phyloP scores from a whole-genome alignment of 2,888 invertebrate genomes.

The Apodemia duryi region DNA sequence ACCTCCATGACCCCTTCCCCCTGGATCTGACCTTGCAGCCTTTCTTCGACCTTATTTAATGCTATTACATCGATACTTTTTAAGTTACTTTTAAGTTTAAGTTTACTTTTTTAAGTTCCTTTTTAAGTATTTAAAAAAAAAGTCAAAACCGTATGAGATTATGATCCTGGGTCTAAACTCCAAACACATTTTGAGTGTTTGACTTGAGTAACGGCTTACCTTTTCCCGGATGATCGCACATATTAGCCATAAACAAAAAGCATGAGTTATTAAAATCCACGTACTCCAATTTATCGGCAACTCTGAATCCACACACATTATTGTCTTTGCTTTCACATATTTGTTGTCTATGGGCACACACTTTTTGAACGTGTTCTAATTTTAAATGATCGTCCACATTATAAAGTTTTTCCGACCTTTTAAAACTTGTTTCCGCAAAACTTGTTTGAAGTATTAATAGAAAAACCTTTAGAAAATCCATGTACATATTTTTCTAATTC shows the following conservation, averaged over 20 bases:
- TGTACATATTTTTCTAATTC: background rate
- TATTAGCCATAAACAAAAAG: conserved; percentile 50
- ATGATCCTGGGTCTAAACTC: too few relatives aligned
- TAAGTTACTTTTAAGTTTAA: too few relatives aligned
- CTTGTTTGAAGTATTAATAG: background rate
- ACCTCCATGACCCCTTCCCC: too few relatives aligned
- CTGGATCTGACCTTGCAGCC: too few relatives aligned
- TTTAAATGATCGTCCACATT: conserved; percentile 36
- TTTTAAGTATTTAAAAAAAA: too few relatives aligned
- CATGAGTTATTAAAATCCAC: conserved; percentile 50
- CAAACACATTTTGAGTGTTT: too few relatives aligned
- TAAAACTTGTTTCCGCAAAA: background rate
- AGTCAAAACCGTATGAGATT: too few relatives aligned
- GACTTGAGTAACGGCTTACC: conserved; percentile 38
- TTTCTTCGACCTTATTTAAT: too few relatives aligned
- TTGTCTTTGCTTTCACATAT: conserved; percentile 40
- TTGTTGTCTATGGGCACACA: conserved; percentile 36
- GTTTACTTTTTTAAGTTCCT: too few relatives aligned
- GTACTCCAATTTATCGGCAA: conserved; percentile 32
- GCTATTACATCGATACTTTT: too few relatives aligned
- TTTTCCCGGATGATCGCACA: conserved; percentile 49
- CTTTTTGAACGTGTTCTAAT: conserved; percentile 30
- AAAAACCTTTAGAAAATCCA: background rate
- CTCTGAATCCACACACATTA: conserved; percentile 42
- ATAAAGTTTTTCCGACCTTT: background rate